These are phyloP conservation scores for Drosophila sucinea DNA, from an alignment of 1,140 invertebrate genomes.

Conservation along the genomic window DNA sequence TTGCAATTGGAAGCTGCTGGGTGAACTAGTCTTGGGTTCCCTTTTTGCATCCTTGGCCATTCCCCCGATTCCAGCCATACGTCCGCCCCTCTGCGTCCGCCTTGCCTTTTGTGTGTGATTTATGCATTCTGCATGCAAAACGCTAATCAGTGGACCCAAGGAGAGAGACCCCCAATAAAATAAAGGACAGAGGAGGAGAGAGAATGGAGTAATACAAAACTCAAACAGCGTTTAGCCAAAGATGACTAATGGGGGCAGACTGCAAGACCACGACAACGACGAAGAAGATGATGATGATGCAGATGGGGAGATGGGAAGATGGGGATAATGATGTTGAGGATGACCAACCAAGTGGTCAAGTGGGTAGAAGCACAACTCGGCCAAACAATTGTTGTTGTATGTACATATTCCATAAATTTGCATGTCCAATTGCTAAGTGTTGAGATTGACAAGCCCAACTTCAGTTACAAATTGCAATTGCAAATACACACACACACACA, in stretches of 20 bases:
- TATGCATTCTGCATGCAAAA: conserved; percentile 79
- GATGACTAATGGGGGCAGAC: conserved; percentile 67
- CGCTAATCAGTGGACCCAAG: conserved; percentile 68
- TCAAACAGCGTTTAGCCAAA: conserved; percentile 75
- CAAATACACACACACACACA: conserved; percentile 1
- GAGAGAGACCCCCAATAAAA: conserved; percentile 53
- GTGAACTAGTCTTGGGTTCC: conserved; percentile 19
- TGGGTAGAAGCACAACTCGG: conserved; percentile 34
- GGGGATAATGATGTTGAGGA: conserved; percentile 28
- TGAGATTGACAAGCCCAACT: conserved; percentile 50
- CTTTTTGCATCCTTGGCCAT: neutral
- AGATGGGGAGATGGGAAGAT: no score
- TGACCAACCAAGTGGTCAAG: conserved; percentile 69
- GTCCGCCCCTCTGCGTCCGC: neutral
- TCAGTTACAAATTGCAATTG: conserved; percentile 9
- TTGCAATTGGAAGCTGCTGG: conserved; percentile 42
- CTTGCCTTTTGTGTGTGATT: conserved; percentile 49
- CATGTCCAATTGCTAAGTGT: conserved; percentile 45
- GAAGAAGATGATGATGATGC: conserved; percentile 4
- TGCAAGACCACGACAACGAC: neutral
- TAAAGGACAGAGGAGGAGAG: conserved; percentile 19
- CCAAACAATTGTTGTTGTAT: conserved; percentile 16
- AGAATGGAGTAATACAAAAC: conserved; percentile 55
- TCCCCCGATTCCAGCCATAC: neutral
- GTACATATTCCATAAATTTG: conserved; percentile 49